Evolutionary conservation across 1,140 invertebrate species (phyloP).

Genomic region (Nasonia vitripennis): DNA sequence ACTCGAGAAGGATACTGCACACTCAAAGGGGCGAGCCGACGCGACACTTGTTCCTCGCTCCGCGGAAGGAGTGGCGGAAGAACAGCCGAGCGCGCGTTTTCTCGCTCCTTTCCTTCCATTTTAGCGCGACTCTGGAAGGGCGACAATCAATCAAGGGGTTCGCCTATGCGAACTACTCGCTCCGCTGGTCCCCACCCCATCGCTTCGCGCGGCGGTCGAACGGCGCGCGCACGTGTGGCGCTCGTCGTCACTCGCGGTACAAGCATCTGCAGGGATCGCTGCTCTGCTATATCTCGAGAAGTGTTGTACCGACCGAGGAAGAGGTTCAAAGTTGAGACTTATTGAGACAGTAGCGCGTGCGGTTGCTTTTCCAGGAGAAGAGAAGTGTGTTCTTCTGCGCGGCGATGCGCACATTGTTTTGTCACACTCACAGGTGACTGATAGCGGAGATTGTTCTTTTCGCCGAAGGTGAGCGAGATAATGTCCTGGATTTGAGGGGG

Average conservation of each 20-base stretch:
- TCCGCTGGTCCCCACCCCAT: background rate
- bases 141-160: slow-evolving; percentile 36
- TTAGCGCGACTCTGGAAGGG: slow-evolving; percentile 20
- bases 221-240: background rate
- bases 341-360: too few species aligned
- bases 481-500: background rate
- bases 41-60: background rate
- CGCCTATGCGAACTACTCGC: background rate
- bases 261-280: too few species aligned
- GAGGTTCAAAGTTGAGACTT: too few species aligned
- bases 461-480: background rate
- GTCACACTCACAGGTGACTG: background rate
- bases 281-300: too few species aligned
- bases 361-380: too few species aligned
- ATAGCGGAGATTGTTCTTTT: background rate
- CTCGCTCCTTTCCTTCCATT: slow-evolving; percentile 17
- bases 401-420: background rate
- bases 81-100: background rate
- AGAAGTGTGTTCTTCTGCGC: background rate
- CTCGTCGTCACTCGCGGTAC: too few species aligned
- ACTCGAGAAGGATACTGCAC: too few species aligned
- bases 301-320: too few species aligned
- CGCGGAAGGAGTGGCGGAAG: background rate
- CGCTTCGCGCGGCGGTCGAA: background rate
- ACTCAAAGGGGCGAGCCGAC: background rate